Base-by-base conservation (phyloP, 53 echinoderm and acorn worm species). In the Paracentrotus lividus region DNA sequence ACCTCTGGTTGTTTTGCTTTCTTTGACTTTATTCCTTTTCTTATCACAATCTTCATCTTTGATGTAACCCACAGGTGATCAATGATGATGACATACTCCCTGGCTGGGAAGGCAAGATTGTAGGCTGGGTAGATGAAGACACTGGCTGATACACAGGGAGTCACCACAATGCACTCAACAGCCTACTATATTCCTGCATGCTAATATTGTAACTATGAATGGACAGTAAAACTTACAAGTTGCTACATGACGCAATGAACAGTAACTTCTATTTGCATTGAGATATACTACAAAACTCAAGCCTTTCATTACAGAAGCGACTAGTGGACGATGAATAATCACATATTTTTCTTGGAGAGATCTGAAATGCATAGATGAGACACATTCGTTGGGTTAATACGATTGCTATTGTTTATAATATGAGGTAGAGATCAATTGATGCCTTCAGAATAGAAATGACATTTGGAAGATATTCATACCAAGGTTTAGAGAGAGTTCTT, bases 41-140 rank as follows among this genome's bases (percentile, higher is more conserved):
- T 77, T 24, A 44, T 44, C 43, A 77, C 43, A 77, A 20, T 42
- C 78, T 24, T 20, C 16, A 42, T 77, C 21, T 7, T 42, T 77
- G 38, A 14, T 42, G 9, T 21, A 42, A 14, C 23, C 8, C n/a
- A 13, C 90, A 98, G 98, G 99, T 99, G 9, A 92, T 96, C 43
- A 95, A 96, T 96, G 99, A 99, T 93, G 99, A 96, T 75, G 99
- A 97, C 89, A 99, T 99, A 42, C 96, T 99, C 40, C 99, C 99
- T 43, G 99, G 99, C 43, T 99, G 99, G 99, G 99, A 99, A 94
- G 99, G 99, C 69, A 99, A 99, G 95, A 99, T 99, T 38, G 99
- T 99, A 36, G 99, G 97, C 77, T 99, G 99, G 99, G 95, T 99
- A 31, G 97, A 99, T 86, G 97, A 99, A 72, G 99, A 99, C 91